Conservation (phyloP, 2,888 invertebrate species). For the Amphipyra tragopoginis region DNA sequence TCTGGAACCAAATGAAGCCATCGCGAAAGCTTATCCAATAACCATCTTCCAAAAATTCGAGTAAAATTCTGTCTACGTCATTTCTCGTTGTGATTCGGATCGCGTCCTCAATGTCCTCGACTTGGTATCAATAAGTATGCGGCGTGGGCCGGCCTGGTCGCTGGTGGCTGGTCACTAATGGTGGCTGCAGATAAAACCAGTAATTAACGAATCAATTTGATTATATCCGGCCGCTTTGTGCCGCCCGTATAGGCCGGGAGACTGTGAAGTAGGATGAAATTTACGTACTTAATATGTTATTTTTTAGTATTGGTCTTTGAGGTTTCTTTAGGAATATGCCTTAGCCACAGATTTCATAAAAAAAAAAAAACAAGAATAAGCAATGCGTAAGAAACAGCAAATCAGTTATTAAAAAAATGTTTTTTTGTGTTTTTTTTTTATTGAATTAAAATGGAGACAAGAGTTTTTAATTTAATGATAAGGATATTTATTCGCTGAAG, state of each 20-base stretch:
- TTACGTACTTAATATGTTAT: too few species aligned
- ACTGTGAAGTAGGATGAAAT: background rate
- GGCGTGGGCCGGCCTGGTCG: slow-evolving; percentile 68
- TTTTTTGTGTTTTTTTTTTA: too few species aligned
- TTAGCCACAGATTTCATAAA: too few species aligned
- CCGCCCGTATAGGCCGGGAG: slow-evolving; percentile 57
- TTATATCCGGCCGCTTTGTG: slow-evolving; percentile 76
- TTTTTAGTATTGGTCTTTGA: background rate
- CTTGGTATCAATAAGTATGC: slow-evolving; percentile 62
- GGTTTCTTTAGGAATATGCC: too few species aligned
- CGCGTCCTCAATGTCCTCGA: slow-evolving; percentile 20
- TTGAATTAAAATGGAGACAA: too few species aligned
- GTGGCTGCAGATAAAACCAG: slow-evolving; percentile 75
- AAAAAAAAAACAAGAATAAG: too few species aligned
- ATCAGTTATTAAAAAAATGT: too few species aligned
- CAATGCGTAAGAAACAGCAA: too few species aligned
- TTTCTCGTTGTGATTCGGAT: slow-evolving; percentile 28
- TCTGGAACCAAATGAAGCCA: slow-evolving; percentile 10
- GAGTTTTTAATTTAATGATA: too few species aligned
- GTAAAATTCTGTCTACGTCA: background rate
- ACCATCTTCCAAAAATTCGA: slow-evolving; percentile 2
- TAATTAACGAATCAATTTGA: slow-evolving; percentile 86
- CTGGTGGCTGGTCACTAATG: slow-evolving; percentile 79
- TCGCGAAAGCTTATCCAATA: background rate
- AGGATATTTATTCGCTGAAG: too few species aligned